phyloP scores from a whole-genome alignment of 2,113 vertebrate genomes.

The Craseonycteris thonglongyai region DNA sequence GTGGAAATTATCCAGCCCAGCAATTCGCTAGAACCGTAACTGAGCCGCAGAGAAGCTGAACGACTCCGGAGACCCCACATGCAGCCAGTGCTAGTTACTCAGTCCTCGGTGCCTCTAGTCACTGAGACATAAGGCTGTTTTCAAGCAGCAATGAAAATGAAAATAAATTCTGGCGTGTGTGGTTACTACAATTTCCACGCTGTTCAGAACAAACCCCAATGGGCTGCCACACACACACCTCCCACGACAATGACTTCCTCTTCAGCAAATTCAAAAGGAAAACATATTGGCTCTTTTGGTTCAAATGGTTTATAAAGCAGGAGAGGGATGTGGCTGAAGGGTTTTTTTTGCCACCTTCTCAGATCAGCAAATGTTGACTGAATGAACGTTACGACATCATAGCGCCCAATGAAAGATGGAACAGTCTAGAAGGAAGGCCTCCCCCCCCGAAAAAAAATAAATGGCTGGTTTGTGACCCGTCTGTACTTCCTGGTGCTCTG shows the following conservation, averaged over 20 bases:
- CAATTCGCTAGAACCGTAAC: not conserved
- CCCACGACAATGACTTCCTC: not conserved
- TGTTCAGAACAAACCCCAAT: not conserved
- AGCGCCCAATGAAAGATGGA: not conserved
- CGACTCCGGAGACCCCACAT: not conserved
- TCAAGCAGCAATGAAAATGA: not conserved
- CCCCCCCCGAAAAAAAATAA: not conserved
- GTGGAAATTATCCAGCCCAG: not conserved
- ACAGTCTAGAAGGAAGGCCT: not conserved
- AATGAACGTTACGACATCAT: fast-evolving
- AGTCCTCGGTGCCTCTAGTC: not conserved
- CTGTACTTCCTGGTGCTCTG: not conserved
- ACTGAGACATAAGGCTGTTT: not conserved
- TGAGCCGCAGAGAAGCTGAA: not conserved
- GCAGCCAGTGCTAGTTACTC: not conserved
- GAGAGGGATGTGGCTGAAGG: not conserved
- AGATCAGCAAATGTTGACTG: not conserved
- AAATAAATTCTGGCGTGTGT: not conserved
- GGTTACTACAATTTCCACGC: not conserved
- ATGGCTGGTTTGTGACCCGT: not conserved
- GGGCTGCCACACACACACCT: not conserved
- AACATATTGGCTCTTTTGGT: not conserved
- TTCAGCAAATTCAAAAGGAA: not conserved
- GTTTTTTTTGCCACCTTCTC: not conserved
- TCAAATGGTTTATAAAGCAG: not conserved